Evolutionary conservation across 2,888 invertebrate genomes (phyloP), one percentile per base, ranked within the genome.

Genomic region (Hirtodrosophila duncani): DNA sequence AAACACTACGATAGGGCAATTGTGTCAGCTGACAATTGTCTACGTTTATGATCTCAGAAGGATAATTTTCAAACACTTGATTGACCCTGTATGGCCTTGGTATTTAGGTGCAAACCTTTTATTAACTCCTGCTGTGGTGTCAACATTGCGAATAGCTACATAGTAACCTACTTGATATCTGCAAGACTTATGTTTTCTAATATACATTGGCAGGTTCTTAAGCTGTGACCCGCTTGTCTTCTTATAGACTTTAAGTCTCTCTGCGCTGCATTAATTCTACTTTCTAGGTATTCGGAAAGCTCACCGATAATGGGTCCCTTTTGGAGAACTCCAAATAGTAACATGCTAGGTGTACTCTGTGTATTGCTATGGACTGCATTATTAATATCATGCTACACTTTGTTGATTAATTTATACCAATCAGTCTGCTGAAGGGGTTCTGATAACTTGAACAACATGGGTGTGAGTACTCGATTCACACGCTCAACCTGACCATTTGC

Each of bases 371-470:
- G 23, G 2, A 36, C 21, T 2, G 43, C 4, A 11, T 44, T 49
- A 8, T 55, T 55, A 6, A 48, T 17, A 2, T n/a, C n/a, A n/a
- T n/a, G n/a, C n/a, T n/a, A n/a, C n/a, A 33, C 39, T 26, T 24
- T 14, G 8, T 10, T 11, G 1, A 46, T 3, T 7, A 36, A n/a
- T 10, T 30, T 37, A 7, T 18, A 36, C 36, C 11, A 23, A 36
- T 21, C 21, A 5, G 13, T 3, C 10, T 21, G 21, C 1, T 3
- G 8, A 1, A 30, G 6, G 8, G 41, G 30, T n/a, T 41, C 41
- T 3, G 8, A 20, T 3, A 41, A 13, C 16, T 42, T 16, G 2
- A 13, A 10, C 5, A 42, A 8, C 11, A 45, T 45, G 1, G 45
- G 10, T n/a, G 17, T 33, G 3, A 33, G 11, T 4, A 39, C 27